Conservation (phyloP, 2,113 vertebrate genomes). For the Macheiramphus alcinus region DNA sequence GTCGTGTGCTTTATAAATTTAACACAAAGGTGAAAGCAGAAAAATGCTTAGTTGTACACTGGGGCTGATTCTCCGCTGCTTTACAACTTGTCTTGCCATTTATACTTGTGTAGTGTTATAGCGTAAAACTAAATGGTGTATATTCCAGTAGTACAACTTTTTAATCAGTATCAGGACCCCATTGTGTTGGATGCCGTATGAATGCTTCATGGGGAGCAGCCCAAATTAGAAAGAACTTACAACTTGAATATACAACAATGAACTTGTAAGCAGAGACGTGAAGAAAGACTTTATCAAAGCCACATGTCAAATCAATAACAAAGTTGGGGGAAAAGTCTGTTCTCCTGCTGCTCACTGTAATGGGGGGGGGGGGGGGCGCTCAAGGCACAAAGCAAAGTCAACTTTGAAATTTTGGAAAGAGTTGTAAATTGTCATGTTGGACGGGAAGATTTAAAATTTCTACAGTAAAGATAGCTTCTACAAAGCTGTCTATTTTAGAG, state of each 20-base stretch:
- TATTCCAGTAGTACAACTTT: neutral
- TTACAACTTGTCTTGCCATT: neutral
- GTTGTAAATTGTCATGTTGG: neutral
- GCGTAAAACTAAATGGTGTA: neutral
- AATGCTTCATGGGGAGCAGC: neutral
- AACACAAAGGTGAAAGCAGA: neutral
- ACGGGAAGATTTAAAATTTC: neutral
- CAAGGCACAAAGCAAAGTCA: neutral
- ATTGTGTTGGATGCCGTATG: neutral
- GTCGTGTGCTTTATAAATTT: conserved; percentile 13
- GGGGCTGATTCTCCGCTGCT: neutral
- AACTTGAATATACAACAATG: neutral
- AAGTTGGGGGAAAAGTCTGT: neutral
- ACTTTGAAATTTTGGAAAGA: neutral
- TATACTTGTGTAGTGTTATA: neutral
- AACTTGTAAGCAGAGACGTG: neutral
- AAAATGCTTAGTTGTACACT: neutral
- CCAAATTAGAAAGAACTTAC: neutral
- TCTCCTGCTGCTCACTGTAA: neutral
- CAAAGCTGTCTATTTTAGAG: neutral
- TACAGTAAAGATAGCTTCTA: neutral
- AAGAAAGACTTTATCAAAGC: neutral
- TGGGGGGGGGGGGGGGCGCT: neutral
- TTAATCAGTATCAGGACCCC: neutral
- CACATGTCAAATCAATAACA: rapidly evolving